Evolutionary conservation across 2,797 vertebrate genomes (phyloP), one percentile per base, ranked within the genome.

Genomic region (Tragelaphus oryx): DNA sequence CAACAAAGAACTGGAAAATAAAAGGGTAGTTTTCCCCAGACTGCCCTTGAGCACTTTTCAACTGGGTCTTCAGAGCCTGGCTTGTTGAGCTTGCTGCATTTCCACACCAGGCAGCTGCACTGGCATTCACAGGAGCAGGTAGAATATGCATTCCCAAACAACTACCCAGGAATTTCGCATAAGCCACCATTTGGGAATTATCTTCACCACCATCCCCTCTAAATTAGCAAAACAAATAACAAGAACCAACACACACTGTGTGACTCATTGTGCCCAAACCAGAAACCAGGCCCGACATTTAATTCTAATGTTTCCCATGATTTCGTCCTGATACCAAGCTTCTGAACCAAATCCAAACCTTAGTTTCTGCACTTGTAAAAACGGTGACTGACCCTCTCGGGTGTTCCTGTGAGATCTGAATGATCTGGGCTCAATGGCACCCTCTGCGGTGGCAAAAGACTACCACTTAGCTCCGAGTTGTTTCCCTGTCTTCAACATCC

Each of bases 101-200:
- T 54, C 82, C 33, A 57, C 5, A 57, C 20, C 8, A 12, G 4
- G 37, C 76, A 44, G 41, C 89, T n/a, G 12, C 20, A 71, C 8
- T 46, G 48, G 79, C 55, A 57, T 62, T 91, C 87, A 8, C 8
- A 52, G 0, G 9, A 95, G 46, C 60, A 74, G 18, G 75, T 16
- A 88, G 57, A 89, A 92, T 92, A 90, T 13, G 28, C 30, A 68
- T 82, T 94, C 57, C 30, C 57, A 96, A 95, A 90, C 59, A 88
- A 54, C 50, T 7, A 50, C 41, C 20, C 17, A n/a, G 54, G 62
- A 57, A 74, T 91, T 95, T 71, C 84, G 3, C 79, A 92, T 54
- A 50, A 88, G 76, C 68, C 52, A 79, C 87, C 60, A 59, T 76
- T 52, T 54, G 93, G 83, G 62, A 88, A 87, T 91, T 74, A 44